phyloP scores from a whole-genome alignment of 2,113 vertebrate species.

The Carassius carassius region DNA sequence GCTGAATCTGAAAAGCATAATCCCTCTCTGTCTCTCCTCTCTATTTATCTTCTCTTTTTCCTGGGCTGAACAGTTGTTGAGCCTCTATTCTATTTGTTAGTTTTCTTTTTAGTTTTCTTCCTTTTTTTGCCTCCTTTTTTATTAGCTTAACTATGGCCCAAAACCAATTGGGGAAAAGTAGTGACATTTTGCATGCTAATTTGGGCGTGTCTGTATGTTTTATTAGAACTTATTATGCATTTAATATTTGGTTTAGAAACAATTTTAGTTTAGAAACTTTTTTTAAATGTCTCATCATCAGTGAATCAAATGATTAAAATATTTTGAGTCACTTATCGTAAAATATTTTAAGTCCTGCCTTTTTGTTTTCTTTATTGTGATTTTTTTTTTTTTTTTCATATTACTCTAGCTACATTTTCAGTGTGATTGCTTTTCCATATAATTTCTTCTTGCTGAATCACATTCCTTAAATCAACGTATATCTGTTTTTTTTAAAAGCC shows the following conservation, averaged over 20 bases:
- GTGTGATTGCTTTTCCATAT: neutral
- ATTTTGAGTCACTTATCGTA: too few relatives aligned
- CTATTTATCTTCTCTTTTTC: constrained; percentile 21
- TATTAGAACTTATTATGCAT: too few relatives aligned
- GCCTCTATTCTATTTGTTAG: neutral
- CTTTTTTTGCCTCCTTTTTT: neutral
- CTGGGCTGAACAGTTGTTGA: neutral
- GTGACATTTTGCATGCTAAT: too few relatives aligned
- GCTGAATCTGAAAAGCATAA: constrained; percentile 35
- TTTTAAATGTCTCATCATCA: too few relatives aligned
- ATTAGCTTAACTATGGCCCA: neutral
- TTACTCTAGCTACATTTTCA: neutral
- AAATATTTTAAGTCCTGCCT: too few relatives aligned
- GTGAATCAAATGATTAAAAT: too few relatives aligned
- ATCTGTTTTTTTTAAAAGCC: neutral
- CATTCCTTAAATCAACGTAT: neutral
- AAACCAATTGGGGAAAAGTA: too few relatives aligned
- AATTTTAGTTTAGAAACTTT: too few relatives aligned
- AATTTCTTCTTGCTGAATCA: neutral
- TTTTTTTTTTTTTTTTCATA: neutral
- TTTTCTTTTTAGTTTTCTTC: neutral
- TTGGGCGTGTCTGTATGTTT: too few relatives aligned
- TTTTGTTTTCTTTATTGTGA: neutral
- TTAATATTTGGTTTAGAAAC: too few relatives aligned
- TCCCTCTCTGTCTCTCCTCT: neutral